These are phyloP conservation scores for Iguana delicatissima DNA, from an alignment of 2,797 vertebrate genomes.

Conservation along the genomic window DNA sequence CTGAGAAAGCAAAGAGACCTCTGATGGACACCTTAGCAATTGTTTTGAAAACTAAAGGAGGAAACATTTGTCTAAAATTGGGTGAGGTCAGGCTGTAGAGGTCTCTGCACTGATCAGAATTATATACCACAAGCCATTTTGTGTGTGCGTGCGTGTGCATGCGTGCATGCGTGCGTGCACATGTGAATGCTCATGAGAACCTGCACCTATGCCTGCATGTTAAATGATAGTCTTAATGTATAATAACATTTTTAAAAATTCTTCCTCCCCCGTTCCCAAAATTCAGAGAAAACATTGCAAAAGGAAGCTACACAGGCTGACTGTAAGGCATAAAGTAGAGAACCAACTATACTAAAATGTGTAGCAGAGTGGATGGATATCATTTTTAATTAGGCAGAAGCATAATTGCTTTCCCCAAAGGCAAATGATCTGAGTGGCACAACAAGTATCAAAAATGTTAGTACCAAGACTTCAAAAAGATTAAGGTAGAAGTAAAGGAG, in stretches of 20 bases:
- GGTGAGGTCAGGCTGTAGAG: background rate
- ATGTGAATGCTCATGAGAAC: no score
- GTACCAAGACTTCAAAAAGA: background rate
- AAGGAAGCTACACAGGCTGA: background rate
- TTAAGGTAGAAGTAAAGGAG: background rate
- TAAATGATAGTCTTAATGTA: no score
- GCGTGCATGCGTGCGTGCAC: background rate
- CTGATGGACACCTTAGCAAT: background rate
- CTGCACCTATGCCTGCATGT: no score
- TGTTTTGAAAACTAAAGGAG: background rate
- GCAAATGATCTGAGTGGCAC: background rate
- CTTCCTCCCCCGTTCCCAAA: no score
- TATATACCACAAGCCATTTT: background rate
- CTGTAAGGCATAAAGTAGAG: background rate
- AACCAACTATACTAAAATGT: background rate
- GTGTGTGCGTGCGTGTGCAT: background rate
- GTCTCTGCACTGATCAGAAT: background rate
- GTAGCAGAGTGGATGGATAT: background rate
- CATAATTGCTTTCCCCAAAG: background rate
- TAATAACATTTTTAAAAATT: no score
- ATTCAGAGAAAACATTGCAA: background rate
- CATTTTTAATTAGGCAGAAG: background rate
- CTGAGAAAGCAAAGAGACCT: no score
- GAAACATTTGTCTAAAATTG: background rate
- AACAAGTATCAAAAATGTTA: background rate